Conservation (phyloP, 2,888 invertebrate species). For the Enchytraeus crypticus region DNA sequence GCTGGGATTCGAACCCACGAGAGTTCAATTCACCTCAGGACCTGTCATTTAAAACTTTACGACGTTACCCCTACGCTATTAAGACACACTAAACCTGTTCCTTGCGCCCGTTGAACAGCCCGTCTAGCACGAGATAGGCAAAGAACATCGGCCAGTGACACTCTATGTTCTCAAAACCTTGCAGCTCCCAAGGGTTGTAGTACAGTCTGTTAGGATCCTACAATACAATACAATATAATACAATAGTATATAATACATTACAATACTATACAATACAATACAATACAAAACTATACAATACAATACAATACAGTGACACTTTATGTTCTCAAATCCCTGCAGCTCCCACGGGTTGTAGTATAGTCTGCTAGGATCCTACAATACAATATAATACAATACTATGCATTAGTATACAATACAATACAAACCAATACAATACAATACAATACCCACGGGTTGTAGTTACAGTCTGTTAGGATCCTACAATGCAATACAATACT, state of each 20-base stretch:
- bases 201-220: slow-evolving; percentile 66
- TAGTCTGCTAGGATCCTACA: slow-evolving; percentile 60
- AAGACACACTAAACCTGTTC: slow-evolving; percentile 49
- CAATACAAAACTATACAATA: no score
- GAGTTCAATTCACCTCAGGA: no score
- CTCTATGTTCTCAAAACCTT: slow-evolving; percentile 97
- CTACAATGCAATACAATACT: no score
- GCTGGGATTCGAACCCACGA: no score
- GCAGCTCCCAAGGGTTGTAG: slow-evolving; percentile 94
- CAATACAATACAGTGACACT: no score
- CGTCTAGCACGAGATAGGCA: slow-evolving; percentile 85
- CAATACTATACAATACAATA: no score
- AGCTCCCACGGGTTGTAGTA: slow-evolving; percentile 98
- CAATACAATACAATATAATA: slow-evolving; percentile 11
- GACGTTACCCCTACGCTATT: no score
- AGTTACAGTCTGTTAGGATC: slow-evolving; percentile 70
- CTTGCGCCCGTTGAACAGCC: slow-evolving; percentile 79
- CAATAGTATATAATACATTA: no score
- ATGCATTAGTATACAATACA: no score
- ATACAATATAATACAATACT: slow-evolving; percentile 11
- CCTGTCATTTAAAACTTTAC: no score
- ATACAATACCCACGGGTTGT: slow-evolving; percentile 97
- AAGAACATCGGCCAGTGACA: slow-evolving; percentile 98
- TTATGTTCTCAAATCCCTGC: slow-evolving; percentile 92
- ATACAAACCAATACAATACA: no score